These are phyloP conservation scores for Heterochromis multidens DNA, from an alignment of 2,113 vertebrate genomes.

Conservation along the genomic window DNA sequence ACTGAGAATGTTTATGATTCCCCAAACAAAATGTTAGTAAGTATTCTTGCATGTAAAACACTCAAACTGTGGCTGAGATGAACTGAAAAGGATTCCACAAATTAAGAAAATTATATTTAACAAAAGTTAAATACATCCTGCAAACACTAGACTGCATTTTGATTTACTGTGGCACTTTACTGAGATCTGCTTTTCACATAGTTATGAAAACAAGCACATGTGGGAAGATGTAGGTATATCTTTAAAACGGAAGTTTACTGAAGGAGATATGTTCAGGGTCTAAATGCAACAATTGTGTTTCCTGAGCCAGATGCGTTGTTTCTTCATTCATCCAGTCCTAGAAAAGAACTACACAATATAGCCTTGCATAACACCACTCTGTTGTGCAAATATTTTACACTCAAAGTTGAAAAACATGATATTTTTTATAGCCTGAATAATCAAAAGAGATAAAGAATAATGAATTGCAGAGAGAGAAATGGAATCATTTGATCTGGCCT, in stretches of 20 bases:
- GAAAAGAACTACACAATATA: background rate
- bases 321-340: background rate
- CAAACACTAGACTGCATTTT: background rate
- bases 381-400: background rate
- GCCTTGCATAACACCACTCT: too few species aligned
- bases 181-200: too few species aligned
- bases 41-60: background rate
- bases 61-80: background rate
- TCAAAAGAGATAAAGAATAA: background rate
- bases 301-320: background rate
- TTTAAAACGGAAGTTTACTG: background rate
- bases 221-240: background rate
- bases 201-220: background rate
- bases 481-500: conserved; percentile 9
- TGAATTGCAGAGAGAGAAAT: background rate
- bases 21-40: background rate
- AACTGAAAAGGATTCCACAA: background rate
- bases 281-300: background rate
- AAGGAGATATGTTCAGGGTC: background rate
- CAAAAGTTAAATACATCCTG: background rate
- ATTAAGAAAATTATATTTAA: background rate
- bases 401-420: background rate
- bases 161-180: background rate
- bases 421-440: background rate
- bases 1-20: too few species aligned